phyloP scores from a whole-genome alignment of 2,113 vertebrate species.

The Pitta sordida region DNA sequence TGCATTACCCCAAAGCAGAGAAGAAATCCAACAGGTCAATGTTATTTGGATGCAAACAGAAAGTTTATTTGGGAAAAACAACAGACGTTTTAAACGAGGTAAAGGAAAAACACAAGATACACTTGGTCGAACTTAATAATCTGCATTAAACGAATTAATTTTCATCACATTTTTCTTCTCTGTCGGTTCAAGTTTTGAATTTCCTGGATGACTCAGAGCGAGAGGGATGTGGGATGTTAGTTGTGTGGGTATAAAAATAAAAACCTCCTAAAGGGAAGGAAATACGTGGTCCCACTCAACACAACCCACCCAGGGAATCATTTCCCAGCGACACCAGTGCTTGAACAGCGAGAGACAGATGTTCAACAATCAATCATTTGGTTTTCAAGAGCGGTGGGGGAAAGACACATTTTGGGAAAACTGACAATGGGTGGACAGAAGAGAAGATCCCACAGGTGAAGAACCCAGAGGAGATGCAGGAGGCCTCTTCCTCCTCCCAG shows the following conservation, averaged over 20 bases:
- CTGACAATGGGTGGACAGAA: neutral
- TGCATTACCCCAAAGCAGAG: neutral
- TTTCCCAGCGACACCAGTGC: neutral
- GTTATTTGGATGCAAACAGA: neutral
- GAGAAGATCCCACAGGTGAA: neutral
- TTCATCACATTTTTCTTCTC: neutral
- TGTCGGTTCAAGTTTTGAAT: neutral
- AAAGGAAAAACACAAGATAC: neutral
- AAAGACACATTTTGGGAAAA: neutral
- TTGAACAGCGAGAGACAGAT: neutral
- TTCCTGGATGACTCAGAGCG: too few species aligned
- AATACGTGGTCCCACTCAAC: rapidly evolving
- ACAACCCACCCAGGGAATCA: rapidly evolving
- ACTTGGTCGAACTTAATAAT: neutral
- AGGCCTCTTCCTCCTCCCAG: rapidly evolving
- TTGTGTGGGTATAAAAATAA: neutral
- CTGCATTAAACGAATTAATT: neutral
- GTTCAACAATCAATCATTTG: neutral
- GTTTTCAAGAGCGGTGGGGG: neutral
- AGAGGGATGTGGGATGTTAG: neutral
- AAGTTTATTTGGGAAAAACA: neutral
- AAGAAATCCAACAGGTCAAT: neutral
- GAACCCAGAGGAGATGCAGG: too few species aligned
- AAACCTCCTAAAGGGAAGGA: neutral
- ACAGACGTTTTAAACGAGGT: neutral